These are phyloP conservation scores for Ciconia boyciana DNA, from an alignment of 2,113 vertebrate genomes.

Conservation along the genomic window DNA sequence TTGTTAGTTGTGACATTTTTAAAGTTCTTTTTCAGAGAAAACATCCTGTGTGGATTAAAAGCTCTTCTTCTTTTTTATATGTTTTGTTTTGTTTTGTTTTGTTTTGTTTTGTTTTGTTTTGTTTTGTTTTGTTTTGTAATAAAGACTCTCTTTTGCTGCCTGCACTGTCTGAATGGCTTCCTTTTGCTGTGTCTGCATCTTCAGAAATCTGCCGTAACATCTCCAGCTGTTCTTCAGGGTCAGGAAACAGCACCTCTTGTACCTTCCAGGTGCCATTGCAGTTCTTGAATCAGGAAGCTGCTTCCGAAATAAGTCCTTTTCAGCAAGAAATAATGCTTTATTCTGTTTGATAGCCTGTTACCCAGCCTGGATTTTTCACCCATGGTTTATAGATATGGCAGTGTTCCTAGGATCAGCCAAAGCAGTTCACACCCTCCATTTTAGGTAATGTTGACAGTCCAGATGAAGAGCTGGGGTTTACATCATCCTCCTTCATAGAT, in stretches of 20 bases:
- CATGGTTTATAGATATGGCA: background rate
- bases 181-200: background rate
- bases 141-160: background rate
- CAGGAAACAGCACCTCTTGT: background rate
- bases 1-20: background rate
- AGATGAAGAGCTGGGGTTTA: background rate
- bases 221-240: background rate
- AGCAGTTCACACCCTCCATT: background rate
- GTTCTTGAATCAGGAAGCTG: background rate
- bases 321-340: background rate
- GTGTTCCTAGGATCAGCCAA: background rate
- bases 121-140: background rate
- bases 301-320: background rate
- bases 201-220: background rate
- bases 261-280: background rate
- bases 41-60: background rate
- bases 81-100: background rate
- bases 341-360: background rate
- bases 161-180: background rate
- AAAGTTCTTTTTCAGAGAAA: background rate
- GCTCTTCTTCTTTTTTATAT: background rate
- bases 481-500: background rate
- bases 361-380: background rate
- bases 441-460: background rate
- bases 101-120: too few relatives aligned